Evolutionary conservation across 2,888 invertebrate genomes (phyloP), one percentile per base, ranked within the genome.

Genomic region (Azorinus chamasolen): DNA sequence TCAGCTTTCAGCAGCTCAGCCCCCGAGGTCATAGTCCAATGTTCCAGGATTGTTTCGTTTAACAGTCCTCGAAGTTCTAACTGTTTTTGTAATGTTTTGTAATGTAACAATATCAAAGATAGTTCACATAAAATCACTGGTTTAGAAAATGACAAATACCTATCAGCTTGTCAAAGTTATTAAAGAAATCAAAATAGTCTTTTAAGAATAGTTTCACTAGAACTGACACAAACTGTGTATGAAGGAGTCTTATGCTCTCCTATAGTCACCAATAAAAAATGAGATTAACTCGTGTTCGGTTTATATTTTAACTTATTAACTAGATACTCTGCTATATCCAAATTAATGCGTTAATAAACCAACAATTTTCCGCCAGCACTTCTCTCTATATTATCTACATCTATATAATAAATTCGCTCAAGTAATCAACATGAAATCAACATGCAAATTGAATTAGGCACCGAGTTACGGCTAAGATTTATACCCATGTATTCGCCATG

Each of bases 391-490:
- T 66, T 65, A 66, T 66, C 65, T 37, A 39, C 16, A n/a, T n/a
- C 46, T 32, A 55, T 41, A 46, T 63, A 70, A 70, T 75, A 70
- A 69, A 75, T 71, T 66, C 66, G 63, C 37, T 50, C 58, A 41
- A 61, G 63, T 66, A 76, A 77, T 77, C 77, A 77, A 72, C 71
- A 22, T 27, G 74, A 69, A 75, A 65, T 80, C 79, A 65, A 80
- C 79, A 80, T 76, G 69, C 69, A 80, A 80, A 80, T 80, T 80
- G 76, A 80, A 80, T 80, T 80, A 80, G 64, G 46, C 27, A 59
- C 37, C 64, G 41, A 53, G 69, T 73, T 76, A 71, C 61, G 65
- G 41, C 27, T 65, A 65, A 65, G 68, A 72, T 77, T 71, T 77
- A 77, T 77, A 77, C 72, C 54, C 41, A 22, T 14, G 57, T 69